Conservation (phyloP, 1,140 invertebrate genomes). For the Drosophila littoralis region DNA sequence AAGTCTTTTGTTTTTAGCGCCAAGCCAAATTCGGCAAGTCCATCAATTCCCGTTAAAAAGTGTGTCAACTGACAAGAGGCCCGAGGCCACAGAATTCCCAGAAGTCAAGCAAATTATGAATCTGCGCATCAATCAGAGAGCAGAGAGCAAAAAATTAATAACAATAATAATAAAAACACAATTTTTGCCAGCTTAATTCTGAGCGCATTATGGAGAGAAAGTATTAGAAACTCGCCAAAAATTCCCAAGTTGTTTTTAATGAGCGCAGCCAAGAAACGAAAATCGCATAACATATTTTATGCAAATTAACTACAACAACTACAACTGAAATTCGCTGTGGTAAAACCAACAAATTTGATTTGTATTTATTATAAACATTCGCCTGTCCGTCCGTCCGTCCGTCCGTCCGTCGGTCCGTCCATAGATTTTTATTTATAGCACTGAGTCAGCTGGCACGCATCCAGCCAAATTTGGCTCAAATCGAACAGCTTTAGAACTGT, state of each 20-base stretch:
- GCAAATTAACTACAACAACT: constrained; percentile 51
- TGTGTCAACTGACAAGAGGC: constrained; percentile 56
- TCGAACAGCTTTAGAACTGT: constrained; percentile 6
- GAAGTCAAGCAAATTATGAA: constrained; percentile 29
- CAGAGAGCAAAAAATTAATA: not conserved
- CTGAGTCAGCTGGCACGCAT: constrained; percentile 63
- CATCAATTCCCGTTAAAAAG: constrained; percentile 48
- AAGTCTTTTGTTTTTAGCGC: constrained; percentile 55
- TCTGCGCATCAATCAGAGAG: constrained; percentile 39
- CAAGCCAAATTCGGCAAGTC: not conserved
- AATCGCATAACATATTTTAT: constrained; percentile 58
- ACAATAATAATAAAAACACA: not conserved
- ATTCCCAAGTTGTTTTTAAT: constrained; percentile 40
- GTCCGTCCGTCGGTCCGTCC: not conserved
- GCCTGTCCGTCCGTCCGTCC: too few relatives aligned
- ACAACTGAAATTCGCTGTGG: constrained; percentile 27
- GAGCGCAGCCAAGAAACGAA: constrained; percentile 25
- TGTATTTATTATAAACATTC: constrained; percentile 26
- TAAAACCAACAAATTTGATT: constrained; percentile 68
- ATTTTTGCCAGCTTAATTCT: constrained; percentile 35
- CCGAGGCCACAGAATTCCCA: constrained; percentile 34
- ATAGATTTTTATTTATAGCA: constrained; percentile 68
- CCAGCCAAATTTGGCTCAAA: constrained; percentile 40
- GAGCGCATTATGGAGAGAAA: constrained; percentile 63
- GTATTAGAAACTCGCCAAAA: constrained; percentile 65